Evolutionary conservation across 1,140 invertebrate genomes (phyloP), one percentile per base, ranked within the genome.

Genomic region (Bathynomus jamesi): DNA sequence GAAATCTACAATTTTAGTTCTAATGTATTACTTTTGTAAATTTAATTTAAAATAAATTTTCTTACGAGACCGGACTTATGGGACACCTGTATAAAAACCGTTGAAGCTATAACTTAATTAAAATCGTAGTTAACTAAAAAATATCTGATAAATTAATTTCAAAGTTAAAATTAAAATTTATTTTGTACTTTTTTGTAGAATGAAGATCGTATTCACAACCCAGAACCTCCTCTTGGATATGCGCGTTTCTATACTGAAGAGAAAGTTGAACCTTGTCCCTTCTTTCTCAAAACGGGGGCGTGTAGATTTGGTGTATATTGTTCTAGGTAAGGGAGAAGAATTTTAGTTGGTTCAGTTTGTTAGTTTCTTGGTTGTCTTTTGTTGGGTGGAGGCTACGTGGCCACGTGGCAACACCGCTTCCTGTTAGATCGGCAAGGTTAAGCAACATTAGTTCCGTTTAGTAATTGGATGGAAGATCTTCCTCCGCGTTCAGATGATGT

Each of bases 201-300:
- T 28, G 63, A 40, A 17, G 61, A 70, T 40, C 25, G n/a, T 21
- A 67, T 46, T 13, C 72, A 74, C 24, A 74, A 74, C 25, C 72
- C 72, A 13, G 72, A 89, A 10, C 90, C 90, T 0, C 82, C 86
- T 40, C 85, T 87, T 78, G 81, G 91, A n/a, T 82, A 87, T 25
- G 83, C 84, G 32, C 80, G 84, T 0, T 84, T 85, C 71, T 88
- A 93, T 79, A 88, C 87, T 2, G 89, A 89, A 79, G 88, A 90
- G 3, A 85, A 87, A 29, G 87, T 87, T 78, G 85, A 87, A 1
- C 72, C 83, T 0, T 96, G 95, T 82, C 89, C 90, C 31, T 96
- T 95, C 82, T 96, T 91, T 79, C 82, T 83, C 0, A 95, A 94
- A 84, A 95, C 93, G n/a, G 92, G 89, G n/a, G 88, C 89, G 29